Evolutionary conservation across 2,797 vertebrate species (phyloP), one percentile per base, ranked within the genome.

Genomic region (Meriones psammophilus): DNA sequence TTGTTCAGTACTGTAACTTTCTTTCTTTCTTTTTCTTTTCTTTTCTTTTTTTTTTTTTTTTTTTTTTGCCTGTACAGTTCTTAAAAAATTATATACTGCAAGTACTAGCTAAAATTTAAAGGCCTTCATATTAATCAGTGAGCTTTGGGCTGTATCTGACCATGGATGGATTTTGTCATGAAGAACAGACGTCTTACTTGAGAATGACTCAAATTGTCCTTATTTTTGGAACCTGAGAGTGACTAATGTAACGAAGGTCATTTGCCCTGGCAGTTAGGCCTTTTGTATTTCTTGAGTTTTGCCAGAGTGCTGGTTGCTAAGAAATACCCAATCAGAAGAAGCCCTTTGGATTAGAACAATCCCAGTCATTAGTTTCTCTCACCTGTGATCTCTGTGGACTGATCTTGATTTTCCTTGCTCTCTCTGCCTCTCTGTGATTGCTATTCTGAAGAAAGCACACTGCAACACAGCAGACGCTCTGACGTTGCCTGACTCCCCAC

Each of bases 211-310:
- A 89, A 28, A 92, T 93, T 83, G 54, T 87, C 56, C 89, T 94
- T 79, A 46, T 76, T 96, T 96, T 96, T 91, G 85, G 94, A 87
- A 95, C 94, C 92, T 78, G 30, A 64, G 77, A 81, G 58, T 85
- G 95, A 96, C 86, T 68, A 81, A 93, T 77, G 77, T 77, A 33
- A 0, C 5, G 79, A 80, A 54, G 73, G 42, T 92, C 39, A 24
- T 76, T 89, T 92, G 62, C 81, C 77, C 78, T 74, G 88, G 62
- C 89, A 93, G 46, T 94, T 90, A 90, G 80, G 78, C 92, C 83
- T 96, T 96, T 93, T 83, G 86, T 88, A 22, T 95, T 94, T 88
- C 62, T 18, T 74, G 87, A 89, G 42, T 92, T 91, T 95, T 90
- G 62, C 76, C 62, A 71, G 74, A 90, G 66, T 78, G 3, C 54